phyloP scores from a whole-genome alignment of 2,888 invertebrate species.

The Temnothorax unifasciatus region DNA sequence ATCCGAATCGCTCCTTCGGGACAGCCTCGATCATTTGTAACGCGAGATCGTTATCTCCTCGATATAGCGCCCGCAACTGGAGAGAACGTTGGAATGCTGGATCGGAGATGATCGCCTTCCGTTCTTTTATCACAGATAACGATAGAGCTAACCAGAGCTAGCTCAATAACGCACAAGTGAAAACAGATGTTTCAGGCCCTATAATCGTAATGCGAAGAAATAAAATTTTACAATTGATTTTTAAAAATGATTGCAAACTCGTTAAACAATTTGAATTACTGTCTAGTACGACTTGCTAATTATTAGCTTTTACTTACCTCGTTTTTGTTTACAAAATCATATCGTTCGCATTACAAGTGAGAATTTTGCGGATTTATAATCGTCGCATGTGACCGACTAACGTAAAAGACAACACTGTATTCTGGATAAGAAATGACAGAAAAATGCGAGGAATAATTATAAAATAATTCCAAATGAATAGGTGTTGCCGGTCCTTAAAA shows the following conservation, averaged over 20 bases:
- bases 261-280: not conserved
- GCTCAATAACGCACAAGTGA: too few relatives aligned
- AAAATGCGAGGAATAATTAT: not conserved
- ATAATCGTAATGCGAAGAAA: not conserved
- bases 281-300: not conserved
- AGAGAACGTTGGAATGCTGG: not conserved
- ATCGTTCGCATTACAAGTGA: not conserved
- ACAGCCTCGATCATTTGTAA: constrained; percentile 46
- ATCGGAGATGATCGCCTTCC: not conserved
- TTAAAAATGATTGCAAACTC: not conserved
- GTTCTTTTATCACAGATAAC: not conserved
- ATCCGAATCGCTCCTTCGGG: constrained; percentile 51
- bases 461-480: constrained; percentile 1
- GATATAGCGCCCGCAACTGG: not conserved
- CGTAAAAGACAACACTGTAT: not conserved
- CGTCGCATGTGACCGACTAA: not conserved
- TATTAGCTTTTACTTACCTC: constrained; percentile 19
- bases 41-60: constrained; percentile 40
- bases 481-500: not conserved
- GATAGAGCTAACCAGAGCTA: not conserved
- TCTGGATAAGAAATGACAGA: not conserved
- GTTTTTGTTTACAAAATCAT: not conserved
- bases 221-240: not conserved
- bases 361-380: constrained; percentile 2
- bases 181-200: not conserved